Evolutionary conservation across 2,797 vertebrate genomes (phyloP).

Genomic region (Sebastes matsubarae): DNA sequence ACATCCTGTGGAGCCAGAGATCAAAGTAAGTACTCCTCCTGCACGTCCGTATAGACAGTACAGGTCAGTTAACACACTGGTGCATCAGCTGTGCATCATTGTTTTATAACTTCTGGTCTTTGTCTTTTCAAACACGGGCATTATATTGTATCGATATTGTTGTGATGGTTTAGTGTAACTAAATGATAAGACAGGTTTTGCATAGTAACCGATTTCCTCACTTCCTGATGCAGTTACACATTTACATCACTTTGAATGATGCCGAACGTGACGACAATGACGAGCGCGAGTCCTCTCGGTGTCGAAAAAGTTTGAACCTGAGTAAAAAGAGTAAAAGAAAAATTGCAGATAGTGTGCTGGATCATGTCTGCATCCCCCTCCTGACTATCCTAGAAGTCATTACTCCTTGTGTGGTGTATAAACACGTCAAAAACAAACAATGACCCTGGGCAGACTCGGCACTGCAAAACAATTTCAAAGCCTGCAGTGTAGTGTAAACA

Average conservation of each 20-base stretch:
- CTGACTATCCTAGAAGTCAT: conserved; percentile 69
- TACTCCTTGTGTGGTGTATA: conserved; percentile 81
- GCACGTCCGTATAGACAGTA: neutral
- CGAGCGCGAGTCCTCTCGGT: neutral
- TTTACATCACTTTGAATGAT: conserved; percentile 49
- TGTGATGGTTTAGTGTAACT: conserved; percentile 21
- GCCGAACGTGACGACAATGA: neutral
- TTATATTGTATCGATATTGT: conserved; percentile 13
- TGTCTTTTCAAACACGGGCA: neutral
- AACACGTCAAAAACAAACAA: conserved; percentile 83
- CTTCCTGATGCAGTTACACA: conserved; percentile 36
- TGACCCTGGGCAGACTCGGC: conserved; percentile 69
- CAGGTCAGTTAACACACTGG: neutral
- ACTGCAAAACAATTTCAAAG: conserved; percentile 78
- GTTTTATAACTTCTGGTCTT: neutral
- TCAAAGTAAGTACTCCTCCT: conserved; percentile 72
- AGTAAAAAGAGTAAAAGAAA: conserved; percentile 15
- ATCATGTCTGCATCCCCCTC: conserved; percentile 42
- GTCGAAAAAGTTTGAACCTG: conserved; percentile 21
- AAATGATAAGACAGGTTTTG: conserved; percentile 51
- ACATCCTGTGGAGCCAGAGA: conserved; percentile 72
- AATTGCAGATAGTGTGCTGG: conserved; percentile 14
- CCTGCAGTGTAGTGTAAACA: conserved; percentile 79
- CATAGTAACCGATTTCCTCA: conserved; percentile 44
- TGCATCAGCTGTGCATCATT: neutral